Conservation (phyloP, 2,113 vertebrate genomes). For the Cyphomyrus plagiostoma region DNA sequence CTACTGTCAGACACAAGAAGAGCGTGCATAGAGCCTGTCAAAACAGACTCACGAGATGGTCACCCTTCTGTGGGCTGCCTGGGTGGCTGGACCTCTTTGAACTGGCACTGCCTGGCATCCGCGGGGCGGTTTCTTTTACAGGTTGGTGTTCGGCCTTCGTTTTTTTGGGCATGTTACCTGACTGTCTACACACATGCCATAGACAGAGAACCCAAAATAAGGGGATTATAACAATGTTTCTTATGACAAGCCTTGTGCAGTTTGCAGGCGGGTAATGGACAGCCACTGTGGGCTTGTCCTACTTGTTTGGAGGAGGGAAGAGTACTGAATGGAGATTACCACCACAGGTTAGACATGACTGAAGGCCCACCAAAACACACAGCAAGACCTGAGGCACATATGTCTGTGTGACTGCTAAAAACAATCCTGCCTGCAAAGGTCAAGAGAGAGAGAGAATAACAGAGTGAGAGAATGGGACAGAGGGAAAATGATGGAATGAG, state of each 20-base stretch:
- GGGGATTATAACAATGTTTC: not conserved
- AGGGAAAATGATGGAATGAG: not conserved
- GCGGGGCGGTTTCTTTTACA: not conserved
- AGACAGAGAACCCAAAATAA: not conserved
- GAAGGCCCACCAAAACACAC: not conserved
- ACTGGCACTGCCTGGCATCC: not conserved
- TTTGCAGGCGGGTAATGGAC: not conserved
- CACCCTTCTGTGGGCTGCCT: not conserved
- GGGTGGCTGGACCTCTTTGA: not conserved
- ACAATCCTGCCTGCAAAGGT: not conserved
- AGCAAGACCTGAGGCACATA: not conserved
- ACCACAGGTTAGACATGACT: not conserved
- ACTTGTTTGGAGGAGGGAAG: not conserved
- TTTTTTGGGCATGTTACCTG: not conserved
- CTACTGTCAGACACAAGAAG: not conserved
- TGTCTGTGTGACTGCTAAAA: not conserved
- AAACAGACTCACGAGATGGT: not conserved
- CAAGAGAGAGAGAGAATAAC: not conserved
- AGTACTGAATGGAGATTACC: not conserved
- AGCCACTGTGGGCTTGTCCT: not conserved
- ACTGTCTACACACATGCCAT: not conserved
- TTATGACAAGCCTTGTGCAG: not conserved
- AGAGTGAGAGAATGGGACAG: not conserved
- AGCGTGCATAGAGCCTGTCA: not conserved
- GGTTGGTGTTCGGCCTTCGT: not conserved